A percentile compares a stretch with the other conserved stretches of the same genome.
Evolutionary conservation across 2,888 invertebrate genomes (phyloP).

Genomic region (Hirtodrosophila trivittata): DNA sequence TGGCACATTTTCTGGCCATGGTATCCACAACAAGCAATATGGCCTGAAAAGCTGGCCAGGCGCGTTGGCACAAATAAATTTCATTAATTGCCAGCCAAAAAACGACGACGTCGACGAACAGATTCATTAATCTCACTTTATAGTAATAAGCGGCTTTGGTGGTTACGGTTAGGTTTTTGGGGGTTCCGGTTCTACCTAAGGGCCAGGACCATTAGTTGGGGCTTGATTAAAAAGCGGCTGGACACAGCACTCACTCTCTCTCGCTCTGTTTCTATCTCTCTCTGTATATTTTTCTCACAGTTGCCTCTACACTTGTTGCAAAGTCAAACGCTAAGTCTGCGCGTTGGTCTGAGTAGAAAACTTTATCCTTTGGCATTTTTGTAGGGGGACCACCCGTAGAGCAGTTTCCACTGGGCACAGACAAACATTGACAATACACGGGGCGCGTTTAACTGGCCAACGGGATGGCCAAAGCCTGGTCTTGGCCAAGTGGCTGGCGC

Average conservation of each 20-base stretch:
- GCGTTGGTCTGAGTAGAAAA: conserved; percentile 42
- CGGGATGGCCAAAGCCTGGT: conserved; percentile 46
- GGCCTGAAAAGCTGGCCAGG: conserved; percentile 32
- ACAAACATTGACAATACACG: conserved; percentile 76
- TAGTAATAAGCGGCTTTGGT: conserved; percentile 80
- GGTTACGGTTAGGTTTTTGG: conserved; percentile 59
- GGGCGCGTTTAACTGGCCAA: conserved; percentile 76
- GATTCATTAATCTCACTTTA: conserved; percentile 81
- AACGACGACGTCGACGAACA: conserved; percentile 32
- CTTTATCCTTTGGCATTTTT: conserved; percentile 65
- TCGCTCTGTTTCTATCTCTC: neutral
- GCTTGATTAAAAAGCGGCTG: conserved; percentile 73
- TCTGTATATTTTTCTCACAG: neutral
- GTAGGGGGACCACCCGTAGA: conserved; percentile 30
- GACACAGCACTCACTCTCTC: conserved; percentile 25
- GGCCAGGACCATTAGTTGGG: conserved; percentile 63
- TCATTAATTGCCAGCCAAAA: conserved; percentile 77
- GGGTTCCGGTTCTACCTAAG: conserved; percentile 25
- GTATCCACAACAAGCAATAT: conserved; percentile 56
- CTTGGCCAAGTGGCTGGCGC: conserved; percentile 45
- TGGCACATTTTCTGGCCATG: conserved; percentile 5
- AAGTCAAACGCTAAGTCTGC: conserved; percentile 69
- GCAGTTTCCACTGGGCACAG: conserved; percentile 25
- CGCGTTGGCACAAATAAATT: conserved; percentile 64
- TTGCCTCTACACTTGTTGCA: conserved; percentile 67